Evolutionary conservation across 2,797 vertebrate species (phyloP).

Genomic region (Epinephelus awoara): DNA sequence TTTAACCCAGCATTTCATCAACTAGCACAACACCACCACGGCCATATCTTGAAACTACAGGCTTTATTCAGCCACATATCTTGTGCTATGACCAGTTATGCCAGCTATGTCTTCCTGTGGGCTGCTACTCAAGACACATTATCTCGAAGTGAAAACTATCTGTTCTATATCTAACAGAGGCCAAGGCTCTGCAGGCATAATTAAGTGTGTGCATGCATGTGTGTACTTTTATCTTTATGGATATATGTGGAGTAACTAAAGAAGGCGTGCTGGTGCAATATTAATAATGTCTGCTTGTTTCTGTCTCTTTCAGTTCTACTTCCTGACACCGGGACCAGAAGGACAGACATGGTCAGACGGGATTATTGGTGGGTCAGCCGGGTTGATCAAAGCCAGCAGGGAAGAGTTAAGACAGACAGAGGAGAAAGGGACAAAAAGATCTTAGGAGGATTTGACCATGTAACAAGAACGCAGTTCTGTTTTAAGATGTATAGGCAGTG

Average conservation of each 20-base stretch:
- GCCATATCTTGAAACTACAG: background rate
- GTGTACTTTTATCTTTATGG: conserved; percentile 12
- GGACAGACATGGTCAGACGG: conserved; percentile 26
- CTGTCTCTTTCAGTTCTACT: conserved; percentile 27
- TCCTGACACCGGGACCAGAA: conserved; percentile 28
- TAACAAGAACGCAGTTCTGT: conserved; percentile 26
- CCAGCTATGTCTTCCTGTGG: background rate
- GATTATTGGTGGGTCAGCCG: conserved; percentile 34
- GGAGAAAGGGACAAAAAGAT: conserved; percentile 39
- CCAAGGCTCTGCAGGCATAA: conserved; percentile 20
- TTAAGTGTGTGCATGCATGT: background rate
- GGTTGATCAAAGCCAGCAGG: conserved; percentile 54
- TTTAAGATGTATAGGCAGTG: conserved; percentile 19
- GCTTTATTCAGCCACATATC: background rate
- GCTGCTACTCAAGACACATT: background rate
- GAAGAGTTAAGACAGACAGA: conserved; percentile 35
- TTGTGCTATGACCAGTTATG: conserved; percentile 5
- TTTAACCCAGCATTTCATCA: background rate
- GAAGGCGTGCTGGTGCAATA: conserved; percentile 11
- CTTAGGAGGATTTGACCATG: conserved; percentile 6
- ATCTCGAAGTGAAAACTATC: conserved; percentile 15
- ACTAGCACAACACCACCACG: background rate
- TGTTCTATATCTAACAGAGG: conserved; percentile 14
- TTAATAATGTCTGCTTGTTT: conserved; percentile 34
- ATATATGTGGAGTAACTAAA: background rate